Percentiles rank a stretch among this genome's conserved stretches.
phyloP scores from a whole-genome alignment of 2,113 vertebrate genomes.

The Galbula dea region DNA sequence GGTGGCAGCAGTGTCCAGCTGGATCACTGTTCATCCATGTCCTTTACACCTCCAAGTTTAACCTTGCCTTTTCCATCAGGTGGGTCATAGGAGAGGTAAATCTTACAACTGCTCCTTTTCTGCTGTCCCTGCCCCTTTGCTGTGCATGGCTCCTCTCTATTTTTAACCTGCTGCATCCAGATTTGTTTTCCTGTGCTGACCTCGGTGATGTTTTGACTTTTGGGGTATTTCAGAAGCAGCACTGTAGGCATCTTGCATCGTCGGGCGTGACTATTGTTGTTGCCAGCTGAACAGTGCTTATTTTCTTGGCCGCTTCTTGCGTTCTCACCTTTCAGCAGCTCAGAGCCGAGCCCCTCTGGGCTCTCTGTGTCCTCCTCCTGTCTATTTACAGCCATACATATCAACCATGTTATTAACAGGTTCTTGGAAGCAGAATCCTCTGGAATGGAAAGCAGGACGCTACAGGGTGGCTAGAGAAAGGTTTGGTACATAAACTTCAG shows the following conservation, averaged over 20 bases:
- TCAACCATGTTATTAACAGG: background rate
- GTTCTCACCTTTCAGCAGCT: constrained; percentile 44
- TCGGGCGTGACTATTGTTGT: constrained; percentile 49
- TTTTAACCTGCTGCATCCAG: background rate
- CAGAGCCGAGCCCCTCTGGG: background rate
- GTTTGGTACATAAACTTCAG: background rate
- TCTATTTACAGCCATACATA: background rate
- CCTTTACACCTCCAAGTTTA: background rate
- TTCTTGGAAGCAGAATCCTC: background rate
- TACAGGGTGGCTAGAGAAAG: background rate
- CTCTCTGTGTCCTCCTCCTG: background rate
- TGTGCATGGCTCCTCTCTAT: background rate
- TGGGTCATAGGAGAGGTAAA: background rate
- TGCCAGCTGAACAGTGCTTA: constrained; percentile 18
- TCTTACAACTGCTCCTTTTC: background rate
- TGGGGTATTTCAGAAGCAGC: background rate
- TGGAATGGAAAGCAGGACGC: rapidly evolving
- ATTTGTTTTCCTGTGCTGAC: background rate
- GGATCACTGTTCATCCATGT: rapidly evolving
- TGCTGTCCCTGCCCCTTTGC: background rate
- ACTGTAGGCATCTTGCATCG: background rate
- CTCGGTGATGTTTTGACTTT: background rate
- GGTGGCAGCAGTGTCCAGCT: rapidly evolving
- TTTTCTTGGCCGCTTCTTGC: background rate
- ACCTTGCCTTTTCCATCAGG: background rate